phyloP scores from a whole-genome alignment of 1,140 invertebrate genomes.

The Neodiprion fabricii region DNA sequence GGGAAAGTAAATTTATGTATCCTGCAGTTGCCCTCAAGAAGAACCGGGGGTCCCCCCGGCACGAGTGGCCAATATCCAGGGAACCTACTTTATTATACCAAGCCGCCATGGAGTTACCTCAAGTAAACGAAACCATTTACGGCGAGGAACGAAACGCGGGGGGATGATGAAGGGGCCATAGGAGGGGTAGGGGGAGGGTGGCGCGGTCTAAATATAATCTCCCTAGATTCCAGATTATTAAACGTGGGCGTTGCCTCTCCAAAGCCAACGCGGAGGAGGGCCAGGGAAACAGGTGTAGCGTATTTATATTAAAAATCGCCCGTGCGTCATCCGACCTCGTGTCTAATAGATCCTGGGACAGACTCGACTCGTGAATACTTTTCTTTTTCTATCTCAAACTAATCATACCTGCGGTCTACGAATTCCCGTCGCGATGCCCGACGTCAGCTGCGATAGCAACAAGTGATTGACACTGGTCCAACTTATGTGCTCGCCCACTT shows the following conservation, averaged over 20 bases:
- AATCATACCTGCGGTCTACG: not conserved
- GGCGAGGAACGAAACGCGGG: slow-evolving; percentile 23
- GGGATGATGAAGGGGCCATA: slow-evolving; percentile 18
- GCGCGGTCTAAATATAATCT: slow-evolving; percentile 23
- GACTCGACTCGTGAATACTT: not conserved
- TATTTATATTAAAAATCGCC: slow-evolving; percentile 50
- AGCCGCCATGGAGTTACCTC: not conserved
- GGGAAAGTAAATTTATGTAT: not conserved
- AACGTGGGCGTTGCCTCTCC: slow-evolving; percentile 49
- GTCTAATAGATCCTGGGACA: not conserved
- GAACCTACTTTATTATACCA: too few species aligned
- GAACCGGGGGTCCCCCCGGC: too few species aligned
- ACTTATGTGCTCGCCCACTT: not conserved
- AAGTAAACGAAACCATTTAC: slow-evolving; percentile 38
- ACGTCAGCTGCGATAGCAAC: not conserved
- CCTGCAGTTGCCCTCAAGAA: not conserved
- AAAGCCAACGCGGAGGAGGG: slow-evolving; percentile 25
- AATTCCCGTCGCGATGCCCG: not conserved
- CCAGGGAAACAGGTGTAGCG: slow-evolving; percentile 49
- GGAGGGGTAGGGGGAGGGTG: slow-evolving; percentile 14
- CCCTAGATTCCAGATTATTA: slow-evolving; percentile 52
- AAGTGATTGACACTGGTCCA: too few species aligned
- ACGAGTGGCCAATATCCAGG: too few species aligned
- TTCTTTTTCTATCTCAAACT: not conserved
- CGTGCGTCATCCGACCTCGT: slow-evolving; percentile 9